A percentile compares a stretch with the other conserved stretches of the same genome.
Evolutionary conservation across 2,888 invertebrate genomes (phyloP).

Genomic region (Gasteruption jaculator): DNA sequence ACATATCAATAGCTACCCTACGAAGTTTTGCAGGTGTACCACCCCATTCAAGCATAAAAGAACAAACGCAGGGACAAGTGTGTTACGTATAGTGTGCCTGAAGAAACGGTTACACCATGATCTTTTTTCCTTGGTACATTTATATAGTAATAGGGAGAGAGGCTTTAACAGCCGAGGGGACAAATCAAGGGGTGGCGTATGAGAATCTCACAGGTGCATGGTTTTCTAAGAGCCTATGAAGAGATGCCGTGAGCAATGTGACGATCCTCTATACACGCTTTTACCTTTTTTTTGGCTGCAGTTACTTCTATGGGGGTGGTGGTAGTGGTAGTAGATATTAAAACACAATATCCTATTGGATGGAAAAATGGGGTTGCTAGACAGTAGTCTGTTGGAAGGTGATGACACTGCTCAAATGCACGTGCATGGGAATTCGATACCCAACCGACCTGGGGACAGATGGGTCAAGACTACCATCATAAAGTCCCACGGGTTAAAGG

Average conservation of each 20-base stretch:
- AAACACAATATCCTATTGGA: conserved; percentile 43
- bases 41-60: conserved; percentile 39
- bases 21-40: conserved; percentile 49
- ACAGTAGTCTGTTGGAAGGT: conserved; percentile 33
- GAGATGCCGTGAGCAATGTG: conserved; percentile 4
- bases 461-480: conserved; percentile 40
- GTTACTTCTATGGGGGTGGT: too few species aligned
- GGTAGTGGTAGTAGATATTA: too few species aligned
- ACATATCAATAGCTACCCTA: conserved; percentile 45
- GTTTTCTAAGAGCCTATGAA: conserved; percentile 36
- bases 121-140: conserved; percentile 29
- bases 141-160: conserved; percentile 15
- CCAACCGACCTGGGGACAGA: conserved; percentile 29
- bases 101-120: conserved; percentile 48
- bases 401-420: conserved; percentile 50
- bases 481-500: conserved; percentile 43
- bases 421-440: conserved; percentile 50
- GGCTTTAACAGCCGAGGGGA: conserved; percentile 36
- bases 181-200: conserved; percentile 32
- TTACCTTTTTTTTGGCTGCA: too few species aligned
- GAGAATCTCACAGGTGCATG: conserved; percentile 51
- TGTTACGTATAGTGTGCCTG: conserved; percentile 35
- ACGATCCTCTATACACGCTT: too few species aligned
- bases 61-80: conserved; percentile 44
- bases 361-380: conserved; percentile 27